These are phyloP conservation scores for Lutjanus erythropterus DNA, from an alignment of 2,113 vertebrate genomes.

Conservation along the genomic window DNA sequence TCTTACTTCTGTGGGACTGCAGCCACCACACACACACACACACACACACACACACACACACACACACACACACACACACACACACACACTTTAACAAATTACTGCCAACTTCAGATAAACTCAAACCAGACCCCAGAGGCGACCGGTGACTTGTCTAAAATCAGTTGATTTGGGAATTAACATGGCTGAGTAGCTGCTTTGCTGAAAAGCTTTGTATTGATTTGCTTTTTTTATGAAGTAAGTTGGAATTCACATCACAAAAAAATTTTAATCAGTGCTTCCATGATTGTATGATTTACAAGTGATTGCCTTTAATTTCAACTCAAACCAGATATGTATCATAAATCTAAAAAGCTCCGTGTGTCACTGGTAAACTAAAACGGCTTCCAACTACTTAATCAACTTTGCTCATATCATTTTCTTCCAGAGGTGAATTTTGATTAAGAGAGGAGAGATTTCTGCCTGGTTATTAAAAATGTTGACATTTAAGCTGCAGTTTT, in stretches of 20 bases:
- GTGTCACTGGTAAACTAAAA: conserved; percentile 45
- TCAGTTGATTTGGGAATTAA: conserved; percentile 57
- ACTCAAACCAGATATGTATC: conserved; percentile 44
- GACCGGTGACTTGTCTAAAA: conserved; percentile 37
- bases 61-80: neutral
- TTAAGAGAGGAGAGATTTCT: conserved; percentile 8
- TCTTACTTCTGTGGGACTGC: conserved; percentile 15
- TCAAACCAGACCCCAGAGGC: conserved; percentile 20
- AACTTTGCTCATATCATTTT: conserved; percentile 39
- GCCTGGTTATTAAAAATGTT: conserved; percentile 53
- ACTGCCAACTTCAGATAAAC: conserved; percentile 24
- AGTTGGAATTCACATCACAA: conserved; percentile 58
- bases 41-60: conserved; percentile 23
- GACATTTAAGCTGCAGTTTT: conserved; percentile 55
- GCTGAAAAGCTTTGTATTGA: conserved; percentile 34
- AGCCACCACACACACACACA: neutral
- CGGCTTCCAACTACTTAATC: conserved; percentile 28
- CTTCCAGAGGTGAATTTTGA: conserved; percentile 33
- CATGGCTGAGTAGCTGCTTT: conserved; percentile 43
- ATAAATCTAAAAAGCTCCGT: conserved; percentile 19
- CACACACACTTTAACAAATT: conserved; percentile 8
- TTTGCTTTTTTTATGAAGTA: conserved; percentile 54
- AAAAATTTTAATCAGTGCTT: conserved; percentile 53
- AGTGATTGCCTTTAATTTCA: conserved; percentile 65
- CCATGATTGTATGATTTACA: conserved; percentile 60